Percentiles rank a stretch among this genome's conserved stretches.
These are phyloP conservation scores for Chamaea fasciata DNA, from an alignment of 2,113 vertebrate genomes.

Conservation along the genomic window DNA sequence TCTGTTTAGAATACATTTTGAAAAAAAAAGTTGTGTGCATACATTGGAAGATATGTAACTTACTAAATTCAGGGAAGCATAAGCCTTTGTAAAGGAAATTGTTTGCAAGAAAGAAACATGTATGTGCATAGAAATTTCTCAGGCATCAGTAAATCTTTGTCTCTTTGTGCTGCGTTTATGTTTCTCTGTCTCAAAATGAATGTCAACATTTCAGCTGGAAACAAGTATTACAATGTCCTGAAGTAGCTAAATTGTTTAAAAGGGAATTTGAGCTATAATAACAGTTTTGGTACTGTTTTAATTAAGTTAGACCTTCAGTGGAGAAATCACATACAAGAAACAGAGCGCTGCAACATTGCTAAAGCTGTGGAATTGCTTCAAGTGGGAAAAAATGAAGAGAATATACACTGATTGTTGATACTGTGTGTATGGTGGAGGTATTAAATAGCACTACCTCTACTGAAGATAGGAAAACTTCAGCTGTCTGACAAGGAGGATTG, in stretches of 20 bases:
- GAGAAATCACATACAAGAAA: neutral
- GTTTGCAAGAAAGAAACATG: neutral
- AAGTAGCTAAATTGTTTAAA: neutral
- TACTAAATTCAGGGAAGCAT: neutral
- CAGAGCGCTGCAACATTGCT: neutral
- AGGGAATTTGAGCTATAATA: neutral
- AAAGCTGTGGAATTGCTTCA: neutral
- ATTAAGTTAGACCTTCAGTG: neutral
- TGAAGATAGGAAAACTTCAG: neutral
- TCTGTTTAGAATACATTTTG: neutral
- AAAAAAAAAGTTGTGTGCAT: neutral
- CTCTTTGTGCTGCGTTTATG: neutral
- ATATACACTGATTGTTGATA: neutral
- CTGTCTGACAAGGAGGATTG: neutral
- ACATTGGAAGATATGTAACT: neutral
- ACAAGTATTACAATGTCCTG: neutral
- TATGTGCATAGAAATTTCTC: neutral
- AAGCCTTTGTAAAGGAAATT: neutral
- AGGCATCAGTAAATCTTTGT: neutral
- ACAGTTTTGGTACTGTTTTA: neutral
- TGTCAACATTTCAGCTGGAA: neutral
- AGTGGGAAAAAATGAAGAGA: neutral
- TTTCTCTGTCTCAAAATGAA: neutral
- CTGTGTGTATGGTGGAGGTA: neutral
- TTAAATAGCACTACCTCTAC: neutral